Evolutionary conservation across 2,888 invertebrate species (phyloP).

Genomic region (Drosophila paranaensis): DNA sequence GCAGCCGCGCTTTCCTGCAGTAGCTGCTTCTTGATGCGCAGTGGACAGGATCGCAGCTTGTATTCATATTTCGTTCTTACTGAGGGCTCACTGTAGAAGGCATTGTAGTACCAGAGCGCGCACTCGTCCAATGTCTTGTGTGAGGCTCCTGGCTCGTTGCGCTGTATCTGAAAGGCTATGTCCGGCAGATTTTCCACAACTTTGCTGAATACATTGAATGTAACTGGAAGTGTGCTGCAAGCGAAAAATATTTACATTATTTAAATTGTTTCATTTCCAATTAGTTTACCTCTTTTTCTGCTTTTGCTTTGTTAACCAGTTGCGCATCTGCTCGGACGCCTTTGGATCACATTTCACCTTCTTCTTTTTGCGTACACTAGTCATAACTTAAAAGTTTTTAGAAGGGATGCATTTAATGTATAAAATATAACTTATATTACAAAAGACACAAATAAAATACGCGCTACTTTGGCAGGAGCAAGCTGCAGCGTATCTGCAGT

Average conservation of each 20-base stretch:
- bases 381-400: conserved; percentile 13
- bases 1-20: conserved; percentile 6
- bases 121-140: conserved; percentile 51
- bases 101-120: conserved; percentile 56
- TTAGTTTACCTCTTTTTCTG: conserved; percentile 10
- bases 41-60: conserved; percentile 38
- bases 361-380: conserved; percentile 20
- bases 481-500: not conserved
- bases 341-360: conserved; percentile 16
- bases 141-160: not conserved
- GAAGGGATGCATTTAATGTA: not conserved
- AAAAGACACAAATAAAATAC: not conserved
- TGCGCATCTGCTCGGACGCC: conserved; percentile 29
- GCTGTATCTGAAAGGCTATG: conserved; percentile 52
- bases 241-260: not conserved
- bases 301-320: conserved; percentile 29
- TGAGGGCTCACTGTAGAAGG: conserved; percentile 42
- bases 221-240: conserved; percentile 29
- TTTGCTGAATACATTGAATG: conserved; percentile 39
- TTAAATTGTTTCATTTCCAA: not conserved
- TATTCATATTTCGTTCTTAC: conserved; percentile 42
- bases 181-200: conserved; percentile 47
- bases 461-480: not conserved
- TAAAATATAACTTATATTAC: too few relatives aligned
- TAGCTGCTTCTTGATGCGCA: conserved; percentile 26